Conservation (phyloP, 1,140 invertebrate genomes). For the Camponotus pennsylvanicus region DNA sequence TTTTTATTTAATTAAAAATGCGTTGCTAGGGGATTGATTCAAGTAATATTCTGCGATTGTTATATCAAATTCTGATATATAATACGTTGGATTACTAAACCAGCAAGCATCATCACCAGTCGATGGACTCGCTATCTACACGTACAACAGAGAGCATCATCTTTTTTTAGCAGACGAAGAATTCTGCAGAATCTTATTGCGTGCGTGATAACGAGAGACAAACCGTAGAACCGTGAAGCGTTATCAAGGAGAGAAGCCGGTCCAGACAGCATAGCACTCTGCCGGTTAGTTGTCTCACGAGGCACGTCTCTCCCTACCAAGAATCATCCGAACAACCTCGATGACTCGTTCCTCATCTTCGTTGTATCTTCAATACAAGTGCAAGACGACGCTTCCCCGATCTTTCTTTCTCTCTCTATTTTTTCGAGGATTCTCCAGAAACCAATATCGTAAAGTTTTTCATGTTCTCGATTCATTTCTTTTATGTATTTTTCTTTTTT, state of each 20-base stretch:
- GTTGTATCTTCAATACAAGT: slow-evolving; percentile 61
- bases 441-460: slow-evolving; percentile 28
- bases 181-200: slow-evolving; percentile 58
- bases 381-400: slow-evolving; percentile 60
- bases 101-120: not conserved
- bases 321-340: slow-evolving; percentile 79
- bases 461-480: not conserved
- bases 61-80: slow-evolving; percentile 3
- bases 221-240: slow-evolving; percentile 68
- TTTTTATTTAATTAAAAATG: not conserved
- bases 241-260: slow-evolving; percentile 76
- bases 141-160: slow-evolving; percentile 69
- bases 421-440: slow-evolving; percentile 1
- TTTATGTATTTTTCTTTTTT: not conserved
- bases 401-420: slow-evolving; percentile 31
- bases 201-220: slow-evolving; percentile 36
- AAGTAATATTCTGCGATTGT: not conserved
- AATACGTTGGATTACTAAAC: not conserved
- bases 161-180: slow-evolving; percentile 65
- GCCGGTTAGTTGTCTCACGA: slow-evolving; percentile 82
- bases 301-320: slow-evolving; percentile 82
- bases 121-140: slow-evolving; percentile 64
- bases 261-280: slow-evolving; percentile 75
- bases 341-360: slow-evolving; percentile 79
- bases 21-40: slow-evolving; percentile 9